phyloP scores from a whole-genome alignment of 2,888 invertebrate genomes.

The Tipula unca region DNA sequence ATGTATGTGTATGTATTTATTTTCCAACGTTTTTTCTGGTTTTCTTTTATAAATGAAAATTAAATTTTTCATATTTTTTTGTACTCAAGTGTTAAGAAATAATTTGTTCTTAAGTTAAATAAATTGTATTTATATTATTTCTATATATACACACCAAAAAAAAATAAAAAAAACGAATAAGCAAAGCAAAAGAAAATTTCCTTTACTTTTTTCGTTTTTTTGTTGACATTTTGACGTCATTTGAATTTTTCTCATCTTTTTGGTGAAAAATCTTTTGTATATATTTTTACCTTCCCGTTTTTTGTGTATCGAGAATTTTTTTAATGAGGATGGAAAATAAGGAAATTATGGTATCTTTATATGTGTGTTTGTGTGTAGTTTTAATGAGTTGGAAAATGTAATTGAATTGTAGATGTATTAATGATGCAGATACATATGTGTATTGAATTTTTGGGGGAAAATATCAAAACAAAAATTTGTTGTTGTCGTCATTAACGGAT shows the following conservation, averaged over 20 bases:
- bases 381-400: not conserved
- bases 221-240: not conserved
- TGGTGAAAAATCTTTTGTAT: not conserved
- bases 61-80: not conserved
- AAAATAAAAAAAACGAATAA: not conserved
- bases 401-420: not conserved
- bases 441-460: not conserved
- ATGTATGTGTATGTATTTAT: not conserved
- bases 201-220: too few relatives aligned
- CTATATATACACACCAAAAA: not conserved
- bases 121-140: not conserved
- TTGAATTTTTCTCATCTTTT: not conserved
- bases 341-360: not conserved
- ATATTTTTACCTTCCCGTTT: not conserved
- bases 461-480: not conserved
- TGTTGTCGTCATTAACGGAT: not conserved
- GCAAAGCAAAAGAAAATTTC: not conserved
- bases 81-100: not conserved
- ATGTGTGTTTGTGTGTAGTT: not conserved
- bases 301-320: not conserved
- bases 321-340: not conserved
- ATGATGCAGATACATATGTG: not conserved
- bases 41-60: not conserved
- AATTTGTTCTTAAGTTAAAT: not conserved
- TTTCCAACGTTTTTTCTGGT: not conserved